Percentiles rank a stretch among this genome's conserved stretches.
Evolutionary conservation across 1,140 invertebrate genomes (phyloP).

Genomic region (Copidosoma floridanum): DNA sequence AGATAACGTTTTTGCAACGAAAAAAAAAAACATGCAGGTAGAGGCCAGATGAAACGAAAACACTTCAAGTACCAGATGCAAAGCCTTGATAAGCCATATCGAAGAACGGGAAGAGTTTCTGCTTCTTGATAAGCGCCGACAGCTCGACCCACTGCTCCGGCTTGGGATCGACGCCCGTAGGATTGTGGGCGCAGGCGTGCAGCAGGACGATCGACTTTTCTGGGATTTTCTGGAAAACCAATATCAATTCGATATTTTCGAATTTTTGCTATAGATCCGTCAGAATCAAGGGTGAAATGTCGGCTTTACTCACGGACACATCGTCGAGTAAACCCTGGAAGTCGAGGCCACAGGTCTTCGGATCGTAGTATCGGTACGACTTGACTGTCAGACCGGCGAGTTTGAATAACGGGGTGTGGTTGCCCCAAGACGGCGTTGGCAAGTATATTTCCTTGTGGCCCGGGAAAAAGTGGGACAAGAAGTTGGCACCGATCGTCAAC

Average conservation of each 20-base stretch:
- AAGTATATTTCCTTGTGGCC: conserved; percentile 87
- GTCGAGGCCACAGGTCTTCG: conserved; percentile 93
- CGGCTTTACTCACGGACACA: conserved; percentile 72
- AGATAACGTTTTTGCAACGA: conserved; percentile 26
- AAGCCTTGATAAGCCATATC: conserved; percentile 99
- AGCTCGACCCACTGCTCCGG: conserved; percentile 89
- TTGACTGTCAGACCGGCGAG: conserved; percentile 84
- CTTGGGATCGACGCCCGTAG: conserved; percentile 95
- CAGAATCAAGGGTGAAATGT: too few relatives aligned
- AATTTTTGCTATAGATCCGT: too few relatives aligned
- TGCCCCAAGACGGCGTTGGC: conserved; percentile 97
- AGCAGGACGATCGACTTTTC: conserved; percentile 89
- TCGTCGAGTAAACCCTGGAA: conserved; percentile 89
- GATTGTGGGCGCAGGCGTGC: conserved; percentile 99
- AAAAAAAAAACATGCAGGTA: too few relatives aligned
- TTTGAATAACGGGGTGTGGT: conserved; percentile 94
- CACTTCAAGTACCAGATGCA: conserved; percentile 66
- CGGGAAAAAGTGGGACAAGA: conserved; percentile 83
- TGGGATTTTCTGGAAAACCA: conserved; percentile 80
- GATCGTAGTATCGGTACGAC: conserved; percentile 93
- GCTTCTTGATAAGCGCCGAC: conserved; percentile 72
- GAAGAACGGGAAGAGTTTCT: conserved; percentile 93
- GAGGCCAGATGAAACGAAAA: too few relatives aligned
- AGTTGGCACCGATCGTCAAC: conserved; percentile 87
- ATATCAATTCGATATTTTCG: neutral